These are phyloP conservation scores for Limosa lapponica DNA, from an alignment of 2,797 vertebrate genomes.

Conservation along the genomic window DNA sequence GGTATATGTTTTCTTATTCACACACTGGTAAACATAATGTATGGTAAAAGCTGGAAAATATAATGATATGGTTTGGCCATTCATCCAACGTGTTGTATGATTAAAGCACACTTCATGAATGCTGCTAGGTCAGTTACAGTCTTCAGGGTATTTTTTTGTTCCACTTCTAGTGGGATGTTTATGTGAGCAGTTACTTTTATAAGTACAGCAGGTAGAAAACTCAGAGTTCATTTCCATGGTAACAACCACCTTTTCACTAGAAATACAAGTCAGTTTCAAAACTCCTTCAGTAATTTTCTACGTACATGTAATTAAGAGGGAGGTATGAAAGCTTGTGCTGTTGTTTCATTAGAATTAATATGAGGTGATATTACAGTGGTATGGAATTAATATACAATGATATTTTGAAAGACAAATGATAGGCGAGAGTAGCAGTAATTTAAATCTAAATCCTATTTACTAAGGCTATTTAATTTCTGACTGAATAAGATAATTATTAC, in stretches of 20 bases:
- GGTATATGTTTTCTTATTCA: background rate
- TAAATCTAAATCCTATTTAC: background rate
- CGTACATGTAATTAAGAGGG: background rate
- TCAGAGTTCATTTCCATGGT: background rate
- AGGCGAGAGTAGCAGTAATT: background rate
- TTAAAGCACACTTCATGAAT: background rate
- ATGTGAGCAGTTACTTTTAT: background rate
- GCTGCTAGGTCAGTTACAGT: background rate
- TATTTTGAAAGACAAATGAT: background rate
- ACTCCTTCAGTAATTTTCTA: background rate
- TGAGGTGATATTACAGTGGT: background rate
- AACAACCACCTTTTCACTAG: background rate
- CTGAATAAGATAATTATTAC: background rate
- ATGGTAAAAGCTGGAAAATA: background rate
- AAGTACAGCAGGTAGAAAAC: background rate
- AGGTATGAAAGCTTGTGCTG: background rate
- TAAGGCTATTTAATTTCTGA: conserved; percentile 13
- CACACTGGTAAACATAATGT: background rate
- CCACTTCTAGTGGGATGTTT: background rate
- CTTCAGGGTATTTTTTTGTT: background rate
- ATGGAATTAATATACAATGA: background rate
- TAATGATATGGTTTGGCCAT: background rate
- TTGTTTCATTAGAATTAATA: background rate
- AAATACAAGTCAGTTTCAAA: background rate
- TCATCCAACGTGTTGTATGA: background rate